A percentile compares a stretch with the other conserved stretches of the same genome.
Conservation (phyloP, 2,888 invertebrate genomes). For the Amphipoea lucens region DNA sequence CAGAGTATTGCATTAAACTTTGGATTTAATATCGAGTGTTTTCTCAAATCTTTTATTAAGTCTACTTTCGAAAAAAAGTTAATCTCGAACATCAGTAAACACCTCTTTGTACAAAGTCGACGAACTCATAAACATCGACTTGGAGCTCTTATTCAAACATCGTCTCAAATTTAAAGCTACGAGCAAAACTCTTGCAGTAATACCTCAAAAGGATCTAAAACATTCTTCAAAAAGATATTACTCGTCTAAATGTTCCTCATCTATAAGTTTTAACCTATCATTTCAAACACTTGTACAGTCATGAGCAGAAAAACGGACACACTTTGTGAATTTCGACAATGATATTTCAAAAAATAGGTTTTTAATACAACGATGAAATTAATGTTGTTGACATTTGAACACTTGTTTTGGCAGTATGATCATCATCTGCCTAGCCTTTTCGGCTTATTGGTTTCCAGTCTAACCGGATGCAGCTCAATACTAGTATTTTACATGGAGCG, state of each 20-base stretch:
- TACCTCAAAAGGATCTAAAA: constrained; percentile 21
- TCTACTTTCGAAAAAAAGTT: not conserved
- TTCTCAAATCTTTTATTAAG: not conserved
- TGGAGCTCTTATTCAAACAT: not conserved
- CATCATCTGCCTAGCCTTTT: no score
- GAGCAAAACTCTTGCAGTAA: not conserved
- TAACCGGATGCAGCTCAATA: no score
- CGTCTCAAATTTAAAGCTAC: constrained; percentile 5
- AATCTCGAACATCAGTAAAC: constrained; percentile 24
- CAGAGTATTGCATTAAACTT: not conserved
- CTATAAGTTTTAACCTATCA: constrained; percentile 29
- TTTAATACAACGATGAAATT: not conserved
- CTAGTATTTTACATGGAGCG: no score
- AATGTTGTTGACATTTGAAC: not conserved
- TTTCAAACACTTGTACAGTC: constrained; percentile 26
- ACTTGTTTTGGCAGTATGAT: not conserved
- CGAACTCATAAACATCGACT: constrained; percentile 22
- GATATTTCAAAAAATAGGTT: fast-evolving
- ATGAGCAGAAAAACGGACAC: not conserved
- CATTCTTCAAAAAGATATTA: constrained; percentile 45
- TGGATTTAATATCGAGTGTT: not conserved
- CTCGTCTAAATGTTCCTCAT: constrained; percentile 32
- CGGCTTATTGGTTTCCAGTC: no score
- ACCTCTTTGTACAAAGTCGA: not conserved
- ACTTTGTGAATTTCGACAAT: not conserved